Evolutionary conservation across 2,888 invertebrate species (phyloP).

Genomic region (Tenodera sinensis): DNA sequence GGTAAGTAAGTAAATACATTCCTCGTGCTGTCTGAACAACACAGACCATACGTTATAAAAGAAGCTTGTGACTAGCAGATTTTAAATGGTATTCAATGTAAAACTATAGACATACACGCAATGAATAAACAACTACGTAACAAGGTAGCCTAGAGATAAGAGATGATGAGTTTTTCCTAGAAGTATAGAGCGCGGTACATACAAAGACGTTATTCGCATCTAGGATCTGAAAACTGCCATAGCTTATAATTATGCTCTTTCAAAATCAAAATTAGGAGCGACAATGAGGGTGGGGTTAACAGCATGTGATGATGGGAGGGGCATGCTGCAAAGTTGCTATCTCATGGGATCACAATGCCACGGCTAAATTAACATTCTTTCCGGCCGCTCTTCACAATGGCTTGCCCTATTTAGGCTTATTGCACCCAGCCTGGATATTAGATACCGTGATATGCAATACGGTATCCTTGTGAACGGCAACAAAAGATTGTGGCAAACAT

Average conservation of each 20-base stretch:
- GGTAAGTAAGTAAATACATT: too few species aligned
- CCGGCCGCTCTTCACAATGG: neutral
- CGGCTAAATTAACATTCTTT: conserved; percentile 21
- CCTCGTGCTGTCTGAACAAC: too few species aligned
- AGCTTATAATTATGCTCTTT: neutral
- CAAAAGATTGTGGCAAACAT: neutral
- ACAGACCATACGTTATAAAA: too few species aligned
- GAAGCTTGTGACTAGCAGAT: too few species aligned
- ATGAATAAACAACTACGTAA: neutral
- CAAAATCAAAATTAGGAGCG: neutral
- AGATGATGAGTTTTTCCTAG: neutral
- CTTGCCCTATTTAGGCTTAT: neutral
- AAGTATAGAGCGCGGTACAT: neutral
- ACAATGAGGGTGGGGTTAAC: neutral
- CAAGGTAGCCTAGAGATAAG: neutral
- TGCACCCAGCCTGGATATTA: neutral
- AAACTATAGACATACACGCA: too few species aligned
- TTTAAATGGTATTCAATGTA: too few species aligned
- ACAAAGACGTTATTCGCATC: neutral
- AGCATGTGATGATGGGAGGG: neutral
- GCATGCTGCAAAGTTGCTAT: conserved; percentile 10
- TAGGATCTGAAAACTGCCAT: neutral
- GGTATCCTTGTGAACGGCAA: neutral
- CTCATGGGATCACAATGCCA: conserved; percentile 15
- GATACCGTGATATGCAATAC: neutral